Base-by-base conservation (phyloP, 2,113 vertebrate genomes). In the Labrus mixtus region DNA sequence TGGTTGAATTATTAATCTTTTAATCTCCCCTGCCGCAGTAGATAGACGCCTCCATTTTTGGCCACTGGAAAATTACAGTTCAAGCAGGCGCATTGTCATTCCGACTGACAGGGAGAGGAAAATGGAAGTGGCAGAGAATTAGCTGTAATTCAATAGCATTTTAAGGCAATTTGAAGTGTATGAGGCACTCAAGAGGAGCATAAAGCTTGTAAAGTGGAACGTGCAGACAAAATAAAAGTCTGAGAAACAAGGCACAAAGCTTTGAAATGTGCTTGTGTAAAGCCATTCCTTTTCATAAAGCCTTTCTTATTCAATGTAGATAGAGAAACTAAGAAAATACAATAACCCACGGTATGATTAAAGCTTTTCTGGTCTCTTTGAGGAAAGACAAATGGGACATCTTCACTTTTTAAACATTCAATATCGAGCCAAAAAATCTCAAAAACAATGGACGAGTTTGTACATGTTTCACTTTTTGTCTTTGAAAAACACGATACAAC, bases 1-100 rank as follows among this genome's bases (percentile, higher is more conserved):
- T 91, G 92, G 91, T 94, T 98, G 95, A 98, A 99, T 99, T 97
- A 98, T 99, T 98, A 96, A 98, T 96, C 91, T 76, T 92, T 95
- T 97, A 96, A 98, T 97, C 96, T 96, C 95, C 94, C 92, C 92
- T 12, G 48, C 92, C 7, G 59, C 91, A 90, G 94, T 92, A 93
- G 95, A 95, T 91, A 93, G 93, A 93, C 89, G 86, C 79, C 91
- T 90, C 86, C 93, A 94, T 94, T 95, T 96, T 94, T 95, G 90
- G 89, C 93, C 85, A 81, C 83, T 90, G 92, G 92, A 94, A 96
- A 88, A 96, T 96, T 95, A 95, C 91, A 94, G 91, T 93, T 83
- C 93, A 88, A 87, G 10, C 58, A 5, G 64, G 54, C 8, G 19
- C n/a, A 84, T 87, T 91, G 88, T 92, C 91, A 92, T 93, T 94